Percentiles rank a stretch among this genome's conserved stretches.
These are phyloP conservation scores for Ostrea denselamellosa DNA, from an alignment of 1,140 invertebrate species.

Conservation along the genomic window DNA sequence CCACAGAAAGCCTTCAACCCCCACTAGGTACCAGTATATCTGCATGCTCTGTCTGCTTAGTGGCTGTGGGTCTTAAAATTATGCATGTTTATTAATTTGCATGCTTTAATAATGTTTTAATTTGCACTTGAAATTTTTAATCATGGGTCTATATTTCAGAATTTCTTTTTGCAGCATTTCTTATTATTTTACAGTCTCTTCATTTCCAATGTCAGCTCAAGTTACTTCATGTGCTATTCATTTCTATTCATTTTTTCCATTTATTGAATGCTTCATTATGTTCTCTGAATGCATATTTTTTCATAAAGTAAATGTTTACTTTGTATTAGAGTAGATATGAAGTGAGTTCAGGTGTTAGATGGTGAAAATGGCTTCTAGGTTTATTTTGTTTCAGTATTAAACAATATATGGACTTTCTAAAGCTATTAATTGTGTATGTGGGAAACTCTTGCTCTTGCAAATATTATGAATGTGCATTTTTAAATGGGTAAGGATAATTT, in stretches of 20 bases:
- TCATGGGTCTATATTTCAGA: neutral
- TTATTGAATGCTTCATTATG: neutral
- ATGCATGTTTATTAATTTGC: conserved; percentile 19
- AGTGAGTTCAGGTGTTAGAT: neutral
- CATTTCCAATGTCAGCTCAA: neutral
- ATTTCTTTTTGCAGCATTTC: neutral
- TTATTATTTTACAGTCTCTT: conserved; percentile 29
- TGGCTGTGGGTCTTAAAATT: conserved; percentile 13
- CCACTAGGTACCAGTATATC: conserved; percentile 56
- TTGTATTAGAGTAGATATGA: neutral
- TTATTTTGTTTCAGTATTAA: neutral
- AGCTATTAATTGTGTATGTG: neutral
- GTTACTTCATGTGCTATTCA: neutral
- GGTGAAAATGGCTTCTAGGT: conserved; percentile 30
- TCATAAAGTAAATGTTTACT: conserved; percentile 1
- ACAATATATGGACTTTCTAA: neutral
- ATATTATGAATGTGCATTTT: neutral
- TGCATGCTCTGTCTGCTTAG: conserved; percentile 34
- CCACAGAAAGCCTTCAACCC: conserved; percentile 60
- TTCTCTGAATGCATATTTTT: neutral
- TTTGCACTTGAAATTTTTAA: neutral
- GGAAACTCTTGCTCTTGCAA: neutral
- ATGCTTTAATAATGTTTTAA: neutral
- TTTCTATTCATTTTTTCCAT: conserved; percentile 21
- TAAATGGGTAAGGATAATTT: neutral